Base-by-base conservation (phyloP, 2,797 vertebrate genomes). In the Calcarius lapponicus region DNA sequence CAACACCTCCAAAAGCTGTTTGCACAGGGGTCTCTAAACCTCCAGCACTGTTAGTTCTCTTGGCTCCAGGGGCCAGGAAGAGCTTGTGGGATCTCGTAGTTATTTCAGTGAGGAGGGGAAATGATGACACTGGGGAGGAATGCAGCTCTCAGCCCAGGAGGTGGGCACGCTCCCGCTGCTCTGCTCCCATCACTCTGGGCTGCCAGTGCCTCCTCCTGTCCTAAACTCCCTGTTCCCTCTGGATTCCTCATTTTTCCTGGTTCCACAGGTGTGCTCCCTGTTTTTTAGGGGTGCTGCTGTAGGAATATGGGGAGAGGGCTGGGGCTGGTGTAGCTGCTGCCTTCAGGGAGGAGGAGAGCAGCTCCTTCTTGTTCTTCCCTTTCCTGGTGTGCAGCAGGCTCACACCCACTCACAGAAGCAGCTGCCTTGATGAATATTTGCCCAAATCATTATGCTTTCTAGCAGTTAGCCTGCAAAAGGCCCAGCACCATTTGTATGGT, bases 381-480 rank as follows among this genome's bases (percentile, higher is more conserved):
- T 26, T 6, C 13, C 17, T 11, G 71, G 21, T 13, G 24, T 69
- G 80, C 47, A 15, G 70, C 94, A 88, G 74, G 40, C 86, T 81
- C 73, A 9, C 45, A 21, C 7, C 42, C 3, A 1, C 89, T 75
- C 0, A 0, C 71, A 76, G 88, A 29, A 88, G 88, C 95, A 95
- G 84, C 95, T 96, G 93, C 40, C 90, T 88, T 64, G 80, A 97
- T 95, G 95, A 94, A 82, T 92, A 92, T 94, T 93, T 94, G 96
- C 93, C 92, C 81, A 95, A 91, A 91, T 85, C 90, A 92, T 93
- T 71, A 76, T 2, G 2, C 84, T 93, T 18, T 91, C 89, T 62
- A 91, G 84, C 89, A 93, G 91, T 81, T 88, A 92, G 75, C 58
- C 95, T 88, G 92, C 82, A 84, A 92, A 92, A 86, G 87, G 45